phyloP scores from a whole-genome alignment of 2,888 invertebrate species.

The Tenthredo scrophulariae region DNA sequence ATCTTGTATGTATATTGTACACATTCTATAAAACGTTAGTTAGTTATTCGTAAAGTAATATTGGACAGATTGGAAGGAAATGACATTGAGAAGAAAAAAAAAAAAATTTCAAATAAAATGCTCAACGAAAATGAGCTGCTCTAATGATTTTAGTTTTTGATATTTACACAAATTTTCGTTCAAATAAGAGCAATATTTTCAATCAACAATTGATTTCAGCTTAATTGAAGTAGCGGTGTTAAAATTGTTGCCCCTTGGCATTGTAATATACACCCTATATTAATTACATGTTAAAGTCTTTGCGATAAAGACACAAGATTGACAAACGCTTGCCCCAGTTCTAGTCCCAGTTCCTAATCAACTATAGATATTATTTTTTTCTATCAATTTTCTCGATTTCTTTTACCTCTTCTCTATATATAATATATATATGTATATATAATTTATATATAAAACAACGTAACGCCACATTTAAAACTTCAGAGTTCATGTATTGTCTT shows the following conservation, averaged over 20 bases:
- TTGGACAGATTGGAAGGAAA: background rate
- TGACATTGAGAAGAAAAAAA: background rate
- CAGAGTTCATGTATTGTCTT: slow-evolving; percentile 65
- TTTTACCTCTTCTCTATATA: slow-evolving; percentile 24
- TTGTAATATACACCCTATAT: background rate
- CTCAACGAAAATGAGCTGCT: background rate
- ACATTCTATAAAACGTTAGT: background rate
- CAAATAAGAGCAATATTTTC: background rate
- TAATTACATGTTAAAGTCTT: background rate
- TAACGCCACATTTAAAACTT: slow-evolving; percentile 56
- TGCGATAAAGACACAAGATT: slow-evolving; percentile 30
- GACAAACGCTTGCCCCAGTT: slow-evolving; percentile 19
- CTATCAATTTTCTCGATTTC: background rate
- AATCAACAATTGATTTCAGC: background rate
- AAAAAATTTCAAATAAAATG: background rate
- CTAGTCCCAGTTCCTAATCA: background rate
- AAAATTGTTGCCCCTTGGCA: background rate
- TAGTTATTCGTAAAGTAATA: background rate
- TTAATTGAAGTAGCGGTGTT: background rate
- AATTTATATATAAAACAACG: slow-evolving; percentile 58
- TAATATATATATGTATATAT: slow-evolving; percentile 27
- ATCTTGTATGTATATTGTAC: background rate
- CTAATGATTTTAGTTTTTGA: background rate
- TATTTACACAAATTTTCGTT: background rate
- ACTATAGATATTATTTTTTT: slow-evolving; percentile 18